Conservation (phyloP, 2,797 vertebrate species). For the Pseudomugil gertrudae region DNA sequence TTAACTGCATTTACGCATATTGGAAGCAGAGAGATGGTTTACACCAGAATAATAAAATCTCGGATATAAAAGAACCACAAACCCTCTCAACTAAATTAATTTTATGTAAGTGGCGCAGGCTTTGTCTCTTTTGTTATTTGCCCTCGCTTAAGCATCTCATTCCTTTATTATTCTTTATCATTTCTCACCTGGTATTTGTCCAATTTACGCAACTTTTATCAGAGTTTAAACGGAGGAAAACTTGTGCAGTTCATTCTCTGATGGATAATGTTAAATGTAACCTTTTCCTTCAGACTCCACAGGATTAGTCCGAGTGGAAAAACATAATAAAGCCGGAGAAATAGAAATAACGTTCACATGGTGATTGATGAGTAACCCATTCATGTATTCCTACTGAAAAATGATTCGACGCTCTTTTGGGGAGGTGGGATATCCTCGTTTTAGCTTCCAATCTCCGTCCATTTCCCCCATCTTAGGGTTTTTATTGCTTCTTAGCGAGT, state of each 20-base stretch:
- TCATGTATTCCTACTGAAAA: conserved; percentile 69
- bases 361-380: conserved; percentile 74
- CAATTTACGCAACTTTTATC: background rate
- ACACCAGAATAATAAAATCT: conserved; percentile 83
- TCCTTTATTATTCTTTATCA: too few species aligned
- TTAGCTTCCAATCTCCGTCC: conserved; percentile 72
- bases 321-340: conserved; percentile 51
- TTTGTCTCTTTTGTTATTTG: conserved; percentile 63
- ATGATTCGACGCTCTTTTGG: conserved; percentile 55
- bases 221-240: background rate
- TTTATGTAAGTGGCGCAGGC: conserved; percentile 66
- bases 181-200: background rate
- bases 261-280: conserved; percentile 21
- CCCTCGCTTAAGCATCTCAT: too few species aligned
- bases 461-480: conserved; percentile 65
- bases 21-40: conserved; percentile 79
- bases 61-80: conserved; percentile 78
- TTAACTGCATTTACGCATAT: conserved; percentile 79
- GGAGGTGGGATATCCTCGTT: conserved; percentile 67
- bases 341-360: conserved; percentile 65
- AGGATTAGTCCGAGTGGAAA: conserved; percentile 56
- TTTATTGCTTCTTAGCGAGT: conserved; percentile 85
- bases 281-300: conserved; percentile 36
- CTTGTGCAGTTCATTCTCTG: conserved; percentile 14
- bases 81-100: conserved; percentile 65